A percentile compares a stretch with the other conserved stretches of the same genome.
Evolutionary conservation across 2,113 vertebrate genomes (phyloP).

Genomic region (Psilopsiagon aymara): DNA sequence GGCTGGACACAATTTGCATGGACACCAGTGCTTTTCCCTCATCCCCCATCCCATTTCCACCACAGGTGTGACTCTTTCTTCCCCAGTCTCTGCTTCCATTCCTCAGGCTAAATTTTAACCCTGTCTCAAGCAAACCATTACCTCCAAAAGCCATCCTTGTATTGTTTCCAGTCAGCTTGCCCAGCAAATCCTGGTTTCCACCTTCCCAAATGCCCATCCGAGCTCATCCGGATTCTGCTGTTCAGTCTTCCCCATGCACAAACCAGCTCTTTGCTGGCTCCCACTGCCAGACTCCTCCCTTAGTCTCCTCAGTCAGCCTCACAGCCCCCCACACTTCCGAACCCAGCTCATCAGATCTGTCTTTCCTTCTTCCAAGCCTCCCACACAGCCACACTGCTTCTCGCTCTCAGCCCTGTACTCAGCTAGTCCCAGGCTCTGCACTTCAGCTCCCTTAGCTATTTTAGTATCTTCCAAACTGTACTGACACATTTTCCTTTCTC

Average conservation of each 20-base stretch:
- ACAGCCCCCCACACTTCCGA: not conserved
- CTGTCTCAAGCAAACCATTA: not conserved
- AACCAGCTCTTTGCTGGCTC: not conserved
- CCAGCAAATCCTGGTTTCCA: constrained; percentile 11
- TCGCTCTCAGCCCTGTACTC: not conserved
- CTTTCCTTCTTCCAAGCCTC: constrained; percentile 34
- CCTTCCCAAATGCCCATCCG: not conserved
- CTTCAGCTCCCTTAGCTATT: constrained; percentile 18
- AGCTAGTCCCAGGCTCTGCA: not conserved
- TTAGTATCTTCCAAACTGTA: not conserved
- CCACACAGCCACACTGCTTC: not conserved
- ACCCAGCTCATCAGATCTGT: constrained; percentile 3
- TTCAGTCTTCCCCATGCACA: not conserved
- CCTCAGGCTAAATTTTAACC: not conserved
- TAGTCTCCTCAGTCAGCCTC: constrained; percentile 24
- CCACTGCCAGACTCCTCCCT: constrained; percentile 31
- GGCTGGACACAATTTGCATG: not conserved
- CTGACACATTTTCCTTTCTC: constrained; percentile 21
- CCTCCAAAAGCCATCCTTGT: not conserved
- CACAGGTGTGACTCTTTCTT: not conserved
- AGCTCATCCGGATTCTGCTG: not conserved
- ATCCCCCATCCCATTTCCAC: not conserved
- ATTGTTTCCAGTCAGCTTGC: not conserved
- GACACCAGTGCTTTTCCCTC: not conserved
- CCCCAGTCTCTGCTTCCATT: not conserved